A percentile compares a stretch with the other conserved stretches of the same genome.
Evolutionary conservation across 2,888 invertebrate species (phyloP).

Genomic region (Lasioglossum marginatum): DNA sequence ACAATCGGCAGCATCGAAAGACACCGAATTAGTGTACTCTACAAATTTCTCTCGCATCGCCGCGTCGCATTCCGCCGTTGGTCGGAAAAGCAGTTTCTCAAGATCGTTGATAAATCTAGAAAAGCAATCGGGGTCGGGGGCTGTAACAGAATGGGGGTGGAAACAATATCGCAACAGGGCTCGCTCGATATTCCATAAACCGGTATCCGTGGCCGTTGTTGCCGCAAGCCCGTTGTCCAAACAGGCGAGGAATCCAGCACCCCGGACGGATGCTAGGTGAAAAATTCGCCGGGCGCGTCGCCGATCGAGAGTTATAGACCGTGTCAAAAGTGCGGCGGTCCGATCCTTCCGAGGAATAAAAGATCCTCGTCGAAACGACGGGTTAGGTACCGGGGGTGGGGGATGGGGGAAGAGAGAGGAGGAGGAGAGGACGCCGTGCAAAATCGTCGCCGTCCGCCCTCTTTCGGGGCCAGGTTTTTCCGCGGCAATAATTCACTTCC

Average conservation of each 20-base stretch:
- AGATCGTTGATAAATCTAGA: slow-evolving; percentile 6
- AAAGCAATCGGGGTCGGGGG: not conserved
- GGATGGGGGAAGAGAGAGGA: not conserved
- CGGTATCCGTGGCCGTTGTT: slow-evolving; percentile 21
- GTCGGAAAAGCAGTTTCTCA: not conserved
- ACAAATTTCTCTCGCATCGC: not conserved
- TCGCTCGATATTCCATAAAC: slow-evolving; percentile 35
- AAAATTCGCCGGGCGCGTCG: slow-evolving; percentile 23
- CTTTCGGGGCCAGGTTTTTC: slow-evolving; percentile 69
- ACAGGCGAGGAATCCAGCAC: not conserved
- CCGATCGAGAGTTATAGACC: slow-evolving; percentile 47
- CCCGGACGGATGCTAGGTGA: not conserved
- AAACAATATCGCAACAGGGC: not conserved
- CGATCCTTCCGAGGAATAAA: slow-evolving; percentile 38
- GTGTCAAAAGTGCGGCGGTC: slow-evolving; percentile 8
- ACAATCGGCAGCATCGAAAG: not conserved
- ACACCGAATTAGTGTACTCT: not conserved
- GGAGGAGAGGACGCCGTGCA: slow-evolving; percentile 10
- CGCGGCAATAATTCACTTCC: slow-evolving; percentile 81
- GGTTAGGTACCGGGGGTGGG: not conserved
- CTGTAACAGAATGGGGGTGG: not conserved
- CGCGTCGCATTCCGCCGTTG: too few relatives aligned
- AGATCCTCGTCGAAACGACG: not conserved
- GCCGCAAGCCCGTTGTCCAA: slow-evolving; percentile 19
- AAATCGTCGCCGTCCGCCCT: slow-evolving; percentile 30